Conservation (phyloP, 2,797 vertebrate species). For the Eidolon dupreanum region DNA sequence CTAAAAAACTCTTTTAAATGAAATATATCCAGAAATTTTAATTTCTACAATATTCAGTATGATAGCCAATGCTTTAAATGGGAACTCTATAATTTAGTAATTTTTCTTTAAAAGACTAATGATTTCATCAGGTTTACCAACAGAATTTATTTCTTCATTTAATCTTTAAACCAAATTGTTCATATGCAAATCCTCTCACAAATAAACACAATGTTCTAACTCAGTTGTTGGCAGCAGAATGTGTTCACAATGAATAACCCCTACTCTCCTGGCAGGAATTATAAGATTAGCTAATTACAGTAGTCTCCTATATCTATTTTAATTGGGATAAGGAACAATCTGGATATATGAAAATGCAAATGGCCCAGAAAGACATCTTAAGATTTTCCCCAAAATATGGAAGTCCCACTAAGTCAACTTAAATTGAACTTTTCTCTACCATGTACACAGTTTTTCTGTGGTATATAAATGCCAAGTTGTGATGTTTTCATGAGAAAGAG, state of each 20-base stretch:
- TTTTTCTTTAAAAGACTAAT: conserved; percentile 51
- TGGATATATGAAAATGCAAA: conserved; percentile 62
- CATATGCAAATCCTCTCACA: conserved; percentile 65
- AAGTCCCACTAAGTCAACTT: conserved; percentile 10
- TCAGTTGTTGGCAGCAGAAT: conserved; percentile 69
- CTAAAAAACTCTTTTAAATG: conserved; percentile 36
- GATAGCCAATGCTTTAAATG: conserved; percentile 16
- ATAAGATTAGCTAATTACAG: conserved; percentile 62
- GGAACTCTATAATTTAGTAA: conserved; percentile 13
- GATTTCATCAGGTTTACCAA: conserved; percentile 53
- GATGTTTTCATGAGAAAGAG: conserved; percentile 37
- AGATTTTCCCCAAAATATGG: conserved; percentile 31
- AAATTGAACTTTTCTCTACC: neutral
- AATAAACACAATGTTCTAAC: conserved; percentile 75
- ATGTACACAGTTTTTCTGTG: conserved; percentile 20
- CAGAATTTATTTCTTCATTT: conserved; percentile 59
- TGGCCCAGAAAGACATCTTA: conserved; percentile 47
- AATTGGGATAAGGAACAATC: conserved; percentile 58
- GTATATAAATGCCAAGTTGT: conserved; percentile 23
- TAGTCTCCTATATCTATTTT: conserved; percentile 67
- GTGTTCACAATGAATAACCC: conserved; percentile 73
- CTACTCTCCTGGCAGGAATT: conserved; percentile 63
- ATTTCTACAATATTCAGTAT: conserved; percentile 21
- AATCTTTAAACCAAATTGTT: conserved; percentile 70
- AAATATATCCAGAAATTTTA: conserved; percentile 17